Conservation (phyloP, 2,888 invertebrate genomes). For the Callyntrura sp. region DNA sequence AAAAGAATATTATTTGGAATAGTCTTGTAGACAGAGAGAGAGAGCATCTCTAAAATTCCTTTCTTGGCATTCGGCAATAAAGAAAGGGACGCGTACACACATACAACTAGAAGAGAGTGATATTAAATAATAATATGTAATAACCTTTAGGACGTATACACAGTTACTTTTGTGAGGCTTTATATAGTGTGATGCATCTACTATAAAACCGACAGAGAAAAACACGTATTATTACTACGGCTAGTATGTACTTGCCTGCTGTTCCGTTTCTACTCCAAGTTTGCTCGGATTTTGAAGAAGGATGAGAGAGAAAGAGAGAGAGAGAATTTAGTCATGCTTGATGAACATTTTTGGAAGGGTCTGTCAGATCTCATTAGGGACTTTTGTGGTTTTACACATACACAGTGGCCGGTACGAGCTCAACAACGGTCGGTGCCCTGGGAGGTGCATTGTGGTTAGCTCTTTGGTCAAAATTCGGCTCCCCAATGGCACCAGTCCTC, state of each 20-base stretch:
- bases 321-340: conserved; percentile 79
- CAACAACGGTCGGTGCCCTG: conserved; percentile 87
- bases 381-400: conserved; percentile 81
- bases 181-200: neutral
- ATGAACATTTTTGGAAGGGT: conserved; percentile 79
- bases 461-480: conserved; percentile 89
- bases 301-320: conserved; percentile 70
- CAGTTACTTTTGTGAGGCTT: conserved; percentile 24
- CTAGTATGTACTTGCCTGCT: conserved; percentile 37
- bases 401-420: conserved; percentile 87
- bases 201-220: neutral
- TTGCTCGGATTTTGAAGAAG: conserved; percentile 74
- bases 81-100: neutral
- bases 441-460: conserved; percentile 88
- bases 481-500: conserved; percentile 88
- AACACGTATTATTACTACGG: conserved; percentile 14
- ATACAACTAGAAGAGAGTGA: neutral
- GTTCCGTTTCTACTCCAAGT: conserved; percentile 19
- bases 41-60: conserved; percentile 24
- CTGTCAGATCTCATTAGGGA: conserved; percentile 81
- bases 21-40: neutral
- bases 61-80: conserved; percentile 43
- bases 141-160: neutral
- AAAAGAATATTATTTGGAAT: conserved; percentile 28
- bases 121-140: conserved; percentile 33